Evolutionary conservation across 2,888 invertebrate genomes (phyloP), one percentile per base, ranked within the genome.

Genomic region (Agrochola lychnidis): DNA sequence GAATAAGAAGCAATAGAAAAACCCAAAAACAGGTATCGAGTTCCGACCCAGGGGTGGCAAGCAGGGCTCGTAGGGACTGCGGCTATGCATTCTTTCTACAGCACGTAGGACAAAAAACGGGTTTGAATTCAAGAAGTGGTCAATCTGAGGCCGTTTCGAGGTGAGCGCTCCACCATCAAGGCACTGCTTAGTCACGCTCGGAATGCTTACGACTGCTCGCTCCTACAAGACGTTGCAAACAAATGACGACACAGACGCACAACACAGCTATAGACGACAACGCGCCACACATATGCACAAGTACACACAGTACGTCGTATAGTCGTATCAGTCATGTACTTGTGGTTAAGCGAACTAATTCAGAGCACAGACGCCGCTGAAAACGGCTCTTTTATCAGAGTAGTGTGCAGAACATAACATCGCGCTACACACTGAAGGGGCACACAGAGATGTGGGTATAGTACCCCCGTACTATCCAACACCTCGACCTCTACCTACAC

Each of bases 101-200:
- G 87, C 84, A 77, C 85, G 91, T 64, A 72, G 92, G 91, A 90
- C 88, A 91, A 90, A 92, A 78, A 95, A 94, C 95, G 90, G 92
- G 95, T 95, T 95, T 94, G 91, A 90, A 91, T 93, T 92, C 93
- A 94, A 95, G 95, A 94, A 93, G 93, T 95, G 94, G 94, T 93
- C 91, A 90, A 90, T 92, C 68, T 85, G 95, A 95, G 95, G 95
- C 95, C 95, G 91, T 91, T 89, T 85, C 94, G 93, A 95, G 94
- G 95, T 94, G 94, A 94, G 91, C 94, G 93, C 93, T 93, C 92
- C 93, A 66, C 85, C 88, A 92, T 91, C 92, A 91, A 92, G 92
- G 91, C 91, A 90, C 90, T 91, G 72, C 82, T 95, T 94, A 95
- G 95, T 95, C 95, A 96, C 94, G 94, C 93, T 94, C 90, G 94